Evolutionary conservation across 1,140 invertebrate genomes (phyloP), one percentile per base, ranked within the genome.

Genomic region (Aphaenogaster rudis): DNA sequence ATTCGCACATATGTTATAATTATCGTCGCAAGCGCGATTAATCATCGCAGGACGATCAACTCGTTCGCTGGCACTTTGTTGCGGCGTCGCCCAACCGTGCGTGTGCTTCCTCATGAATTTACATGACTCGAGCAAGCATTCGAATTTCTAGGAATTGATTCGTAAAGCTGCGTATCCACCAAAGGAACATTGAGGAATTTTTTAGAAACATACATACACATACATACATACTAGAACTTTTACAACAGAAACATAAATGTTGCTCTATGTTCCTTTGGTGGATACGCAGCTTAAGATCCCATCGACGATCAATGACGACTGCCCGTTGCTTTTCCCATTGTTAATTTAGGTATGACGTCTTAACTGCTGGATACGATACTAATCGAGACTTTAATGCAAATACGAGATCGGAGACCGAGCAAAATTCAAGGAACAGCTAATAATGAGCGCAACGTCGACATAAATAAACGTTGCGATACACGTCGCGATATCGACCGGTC

Each of bases 1-100:
- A 86, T 86, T 90, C 89, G 80, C 84, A 86, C 90, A 81, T 88
- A 91, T 86, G 88, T 91, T 91, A 91, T 91, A 91, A 91, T 91
- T 90, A 91, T 86, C 89, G 86, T 90, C 80, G 81, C 86, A 13
- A 21, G 67, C 15, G 42, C 86, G 90, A 91, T 91, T 91, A 91
- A 91, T 91, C 88, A 86, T 57, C 72, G 36, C 57, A 15, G 59
- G 63, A 45, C n/a, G 48, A 64, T 48, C 74, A 21, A 59, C 17
- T 52, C 45, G n/a, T 61, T 48, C 21, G 61, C 15, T 45, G 54
- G 54, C 39, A 85, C 76, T 88, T 82, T 79, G 87, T 78, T 74
- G 36, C 52, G 11, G 17, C 28, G 28, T 82, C 39, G 67, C 33
- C 45, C 66, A 52, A 88, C 33, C 69, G 42, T 36, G 45, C 28